phyloP scores from a whole-genome alignment of 2,888 invertebrate genomes.

The Azorinus chamasolen region DNA sequence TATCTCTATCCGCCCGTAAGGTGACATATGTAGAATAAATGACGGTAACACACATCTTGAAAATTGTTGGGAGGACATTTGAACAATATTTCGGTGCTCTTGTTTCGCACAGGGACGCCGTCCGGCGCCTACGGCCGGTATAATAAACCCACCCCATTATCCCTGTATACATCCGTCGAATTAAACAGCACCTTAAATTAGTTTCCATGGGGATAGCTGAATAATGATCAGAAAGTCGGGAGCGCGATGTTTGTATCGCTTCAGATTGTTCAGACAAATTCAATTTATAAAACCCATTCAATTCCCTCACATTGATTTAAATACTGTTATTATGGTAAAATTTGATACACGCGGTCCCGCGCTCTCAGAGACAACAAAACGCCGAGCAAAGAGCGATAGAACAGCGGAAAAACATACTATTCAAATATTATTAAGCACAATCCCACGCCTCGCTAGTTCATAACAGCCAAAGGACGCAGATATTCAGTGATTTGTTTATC shows the following conservation, averaged over 20 bases:
- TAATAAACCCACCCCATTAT: constrained; percentile 34
- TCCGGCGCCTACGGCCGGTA: constrained; percentile 40
- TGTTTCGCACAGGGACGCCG: constrained; percentile 12
- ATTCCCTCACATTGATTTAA: constrained; percentile 35
- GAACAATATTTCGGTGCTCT: constrained; percentile 1
- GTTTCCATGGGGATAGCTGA: constrained; percentile 28
- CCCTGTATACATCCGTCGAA: constrained; percentile 29
- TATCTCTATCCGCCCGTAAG: no score
- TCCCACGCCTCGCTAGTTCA: constrained; percentile 48
- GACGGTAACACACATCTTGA: constrained; percentile 22
- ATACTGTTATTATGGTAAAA: constrained; percentile 57
- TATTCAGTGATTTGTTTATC: constrained; percentile 61
- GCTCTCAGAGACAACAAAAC: constrained; percentile 45
- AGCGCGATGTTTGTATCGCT: constrained; percentile 40
- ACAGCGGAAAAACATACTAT: constrained; percentile 45
- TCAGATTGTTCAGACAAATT: constrained; percentile 61
- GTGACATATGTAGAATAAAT: background rate
- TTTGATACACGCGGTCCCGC: constrained; percentile 48
- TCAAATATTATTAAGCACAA: constrained; percentile 47
- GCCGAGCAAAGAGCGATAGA: constrained; percentile 31
- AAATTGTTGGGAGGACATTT: constrained; percentile 25
- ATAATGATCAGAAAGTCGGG: constrained; percentile 44
- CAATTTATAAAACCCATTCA: constrained; percentile 65
- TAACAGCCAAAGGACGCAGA: constrained; percentile 34
- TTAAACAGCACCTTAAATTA: constrained; percentile 45